Conservation (phyloP, 2,888 invertebrate genomes). For the Venusia cambrica region DNA sequence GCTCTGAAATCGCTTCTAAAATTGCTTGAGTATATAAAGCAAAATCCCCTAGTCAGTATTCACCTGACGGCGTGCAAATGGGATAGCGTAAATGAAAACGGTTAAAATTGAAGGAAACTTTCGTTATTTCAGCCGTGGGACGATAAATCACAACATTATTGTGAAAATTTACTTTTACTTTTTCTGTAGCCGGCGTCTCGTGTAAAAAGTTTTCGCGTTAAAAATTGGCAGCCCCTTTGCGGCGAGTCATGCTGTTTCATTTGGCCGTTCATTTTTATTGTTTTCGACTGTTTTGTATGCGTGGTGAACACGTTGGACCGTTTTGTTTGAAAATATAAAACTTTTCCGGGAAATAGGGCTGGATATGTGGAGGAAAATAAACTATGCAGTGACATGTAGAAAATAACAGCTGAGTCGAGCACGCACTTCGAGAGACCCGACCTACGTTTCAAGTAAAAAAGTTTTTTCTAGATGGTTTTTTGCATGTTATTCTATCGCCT, state of each 20-base stretch:
- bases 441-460: too few relatives aligned
- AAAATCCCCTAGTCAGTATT: constrained; percentile 5
- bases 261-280: constrained; percentile 34
- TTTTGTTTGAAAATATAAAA: neutral
- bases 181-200: constrained; percentile 26
- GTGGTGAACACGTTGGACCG: constrained; percentile 6
- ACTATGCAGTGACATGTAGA: too few relatives aligned
- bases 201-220: constrained; percentile 48
- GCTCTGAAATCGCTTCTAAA: too few relatives aligned
- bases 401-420: too few relatives aligned
- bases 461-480: too few relatives aligned
- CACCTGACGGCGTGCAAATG: constrained; percentile 38
- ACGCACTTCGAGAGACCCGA: too few relatives aligned
- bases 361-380: too few relatives aligned
- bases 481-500: too few relatives aligned
- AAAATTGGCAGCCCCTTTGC: constrained; percentile 53
- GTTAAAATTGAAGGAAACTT: constrained; percentile 40
- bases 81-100: constrained; percentile 33
- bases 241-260: constrained; percentile 39
- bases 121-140: constrained; percentile 34
- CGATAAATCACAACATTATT: constrained; percentile 60
- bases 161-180: constrained; percentile 49
- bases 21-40: too few relatives aligned
- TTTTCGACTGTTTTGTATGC: constrained; percentile 13
- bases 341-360: constrained; percentile 13